A percentile compares a stretch with the other conserved stretches of the same genome.
Evolutionary conservation across 2,113 vertebrate genomes (phyloP).

Genomic region (Etheostoma spectabile): DNA sequence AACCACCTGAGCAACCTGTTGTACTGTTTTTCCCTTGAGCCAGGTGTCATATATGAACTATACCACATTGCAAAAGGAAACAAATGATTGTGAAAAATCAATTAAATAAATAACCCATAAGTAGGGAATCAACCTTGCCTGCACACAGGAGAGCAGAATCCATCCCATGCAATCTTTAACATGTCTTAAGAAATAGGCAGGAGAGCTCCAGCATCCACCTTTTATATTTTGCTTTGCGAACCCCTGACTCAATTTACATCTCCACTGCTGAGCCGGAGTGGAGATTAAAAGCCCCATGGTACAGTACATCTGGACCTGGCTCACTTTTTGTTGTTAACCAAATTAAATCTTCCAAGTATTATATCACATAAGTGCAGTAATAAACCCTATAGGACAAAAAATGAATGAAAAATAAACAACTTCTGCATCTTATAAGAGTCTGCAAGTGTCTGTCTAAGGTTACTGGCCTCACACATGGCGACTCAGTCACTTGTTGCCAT

Average conservation of each 20-base stretch:
- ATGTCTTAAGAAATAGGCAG: background rate
- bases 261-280: constrained; percentile 15
- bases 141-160: background rate
- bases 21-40: background rate
- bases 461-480: constrained; percentile 30
- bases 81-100: background rate
- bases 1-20: background rate
- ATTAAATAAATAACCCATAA: background rate
- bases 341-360: background rate
- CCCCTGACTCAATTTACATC: background rate
- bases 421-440: background rate
- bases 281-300: background rate
- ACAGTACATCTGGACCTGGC: background rate
- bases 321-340: constrained; percentile 4
- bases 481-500: constrained; percentile 65
- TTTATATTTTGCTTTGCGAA: background rate
- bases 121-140: background rate
- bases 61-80: background rate
- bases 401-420: background rate
- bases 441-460: constrained; percentile 23
- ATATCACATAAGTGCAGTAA: background rate
- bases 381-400: background rate
- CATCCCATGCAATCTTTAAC: constrained; percentile 10
- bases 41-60: background rate
- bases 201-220: constrained; percentile 7